Evolutionary conservation across 1,140 invertebrate genomes (phyloP).

Genomic region (Ceratitis capitata): DNA sequence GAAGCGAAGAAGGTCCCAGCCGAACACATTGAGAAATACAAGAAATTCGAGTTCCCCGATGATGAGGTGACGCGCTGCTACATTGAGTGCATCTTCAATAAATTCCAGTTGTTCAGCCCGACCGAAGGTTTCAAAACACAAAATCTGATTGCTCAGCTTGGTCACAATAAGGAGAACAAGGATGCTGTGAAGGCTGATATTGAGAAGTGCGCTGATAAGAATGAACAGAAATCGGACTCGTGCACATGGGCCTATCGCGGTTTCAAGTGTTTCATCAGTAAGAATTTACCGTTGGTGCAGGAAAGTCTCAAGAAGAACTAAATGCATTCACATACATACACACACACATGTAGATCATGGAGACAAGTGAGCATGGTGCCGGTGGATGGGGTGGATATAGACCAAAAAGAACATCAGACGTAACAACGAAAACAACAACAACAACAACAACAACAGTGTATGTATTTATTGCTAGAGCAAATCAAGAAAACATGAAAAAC

Average conservation of each 20-base stretch:
- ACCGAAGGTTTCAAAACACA: constrained; percentile 61
- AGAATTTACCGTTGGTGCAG: constrained; percentile 61
- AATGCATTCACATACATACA: constrained; percentile 39
- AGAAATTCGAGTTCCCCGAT: constrained; percentile 62
- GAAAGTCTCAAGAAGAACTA: constrained; percentile 62
- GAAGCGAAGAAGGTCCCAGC: constrained; percentile 57
- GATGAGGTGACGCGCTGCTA: constrained; percentile 64
- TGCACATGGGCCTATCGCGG: constrained; percentile 61
- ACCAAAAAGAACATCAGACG: too few species aligned
- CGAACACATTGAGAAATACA: constrained; percentile 59
- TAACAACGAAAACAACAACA: background rate
- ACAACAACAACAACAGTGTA: background rate
- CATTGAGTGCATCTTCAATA: constrained; percentile 62
- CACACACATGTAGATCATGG: too few species aligned
- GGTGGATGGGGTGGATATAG: too few species aligned
- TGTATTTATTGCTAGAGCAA: too few species aligned
- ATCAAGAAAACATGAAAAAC: background rate
- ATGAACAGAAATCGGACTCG: constrained; percentile 58
- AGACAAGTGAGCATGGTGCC: background rate
- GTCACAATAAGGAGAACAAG: constrained; percentile 56
- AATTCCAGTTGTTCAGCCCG: constrained; percentile 61
- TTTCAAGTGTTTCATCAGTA: constrained; percentile 63
- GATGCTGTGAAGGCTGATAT: constrained; percentile 57
- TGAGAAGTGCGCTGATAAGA: constrained; percentile 63
- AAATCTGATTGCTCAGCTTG: constrained; percentile 59